These are phyloP conservation scores for Brachyrhaphis roseni DNA, from an alignment of 2,797 vertebrate species.

Conservation along the genomic window DNA sequence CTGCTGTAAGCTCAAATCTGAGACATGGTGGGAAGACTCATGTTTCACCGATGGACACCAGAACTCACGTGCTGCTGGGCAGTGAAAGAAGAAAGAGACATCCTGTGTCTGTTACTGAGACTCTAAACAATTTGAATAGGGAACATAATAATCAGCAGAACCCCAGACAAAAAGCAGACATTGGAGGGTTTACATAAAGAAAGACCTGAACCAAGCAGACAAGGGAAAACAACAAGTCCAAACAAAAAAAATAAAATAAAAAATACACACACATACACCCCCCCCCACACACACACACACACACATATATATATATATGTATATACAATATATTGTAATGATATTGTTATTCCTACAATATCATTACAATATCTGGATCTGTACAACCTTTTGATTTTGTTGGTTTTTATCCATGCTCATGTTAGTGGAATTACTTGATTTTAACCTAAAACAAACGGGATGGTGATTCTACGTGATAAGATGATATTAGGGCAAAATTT, in stretches of 20 bases:
- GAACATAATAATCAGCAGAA: slow-evolving; percentile 42
- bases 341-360: neutral
- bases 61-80: slow-evolving; percentile 39
- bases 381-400: no score
- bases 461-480: neutral
- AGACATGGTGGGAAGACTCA: slow-evolving; percentile 63
- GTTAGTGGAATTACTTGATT: neutral
- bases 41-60: slow-evolving; percentile 67
- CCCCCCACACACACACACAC: no score
- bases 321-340: neutral
- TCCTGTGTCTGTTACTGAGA: slow-evolving; percentile 21
- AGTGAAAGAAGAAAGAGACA: slow-evolving; percentile 20
- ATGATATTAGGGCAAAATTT: neutral
- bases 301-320: no score
- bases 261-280: no score
- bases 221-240: neutral
- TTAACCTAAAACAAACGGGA: neutral
- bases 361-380: neutral
- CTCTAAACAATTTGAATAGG: slow-evolving; percentile 46
- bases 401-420: neutral
- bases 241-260: neutral
- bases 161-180: slow-evolving; percentile 40
- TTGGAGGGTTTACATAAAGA: neutral
- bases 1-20: slow-evolving; percentile 71
- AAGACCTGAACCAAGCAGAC: neutral